Percentiles rank a stretch among this genome's conserved stretches.
phyloP scores from a whole-genome alignment of 2,888 invertebrate species.

The Eretmocerus hayati region DNA sequence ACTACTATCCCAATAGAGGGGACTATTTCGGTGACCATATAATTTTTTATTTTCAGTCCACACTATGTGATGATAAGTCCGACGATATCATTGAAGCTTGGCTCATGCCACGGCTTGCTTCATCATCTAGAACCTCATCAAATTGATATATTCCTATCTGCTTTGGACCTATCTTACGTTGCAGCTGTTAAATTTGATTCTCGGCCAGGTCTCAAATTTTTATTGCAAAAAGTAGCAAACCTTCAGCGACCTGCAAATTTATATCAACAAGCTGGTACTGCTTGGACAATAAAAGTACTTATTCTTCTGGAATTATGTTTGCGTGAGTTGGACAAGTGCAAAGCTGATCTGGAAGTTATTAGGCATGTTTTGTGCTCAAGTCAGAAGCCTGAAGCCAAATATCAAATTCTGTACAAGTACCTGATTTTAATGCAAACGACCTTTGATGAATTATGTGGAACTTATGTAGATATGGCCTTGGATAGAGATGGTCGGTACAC shows the following conservation, averaged over 20 bases:
- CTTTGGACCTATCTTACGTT: slow-evolving; percentile 74
- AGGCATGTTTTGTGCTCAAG: slow-evolving; percentile 25
- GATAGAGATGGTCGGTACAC: slow-evolving; percentile 49
- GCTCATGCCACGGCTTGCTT: slow-evolving; percentile 33
- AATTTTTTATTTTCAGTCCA: slow-evolving; percentile 35
- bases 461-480: slow-evolving; percentile 49
- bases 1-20: neutral
- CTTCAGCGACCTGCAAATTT: slow-evolving; percentile 80
- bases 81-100: slow-evolving; percentile 27
- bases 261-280: slow-evolving; percentile 87
- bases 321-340: slow-evolving; percentile 52
- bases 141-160: slow-evolving; percentile 65
- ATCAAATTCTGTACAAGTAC: slow-evolving; percentile 30
- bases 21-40: no score
- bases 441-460: slow-evolving; percentile 49
- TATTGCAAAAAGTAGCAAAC: slow-evolving; percentile 87
- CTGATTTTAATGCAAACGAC: slow-evolving; percentile 40
- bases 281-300: slow-evolving; percentile 84
- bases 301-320: slow-evolving; percentile 80
- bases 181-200: slow-evolving; percentile 82
- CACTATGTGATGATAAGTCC: slow-evolving; percentile 45
- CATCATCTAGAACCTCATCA: slow-evolving; percentile 53
- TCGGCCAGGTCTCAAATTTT: slow-evolving; percentile 86
- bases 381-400: slow-evolving; percentile 20
- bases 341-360: slow-evolving; percentile 36